Percentiles rank a stretch among this genome's conserved stretches.
phyloP scores from a whole-genome alignment of 2,888 invertebrate genomes.

The Eupsilia transversa region DNA sequence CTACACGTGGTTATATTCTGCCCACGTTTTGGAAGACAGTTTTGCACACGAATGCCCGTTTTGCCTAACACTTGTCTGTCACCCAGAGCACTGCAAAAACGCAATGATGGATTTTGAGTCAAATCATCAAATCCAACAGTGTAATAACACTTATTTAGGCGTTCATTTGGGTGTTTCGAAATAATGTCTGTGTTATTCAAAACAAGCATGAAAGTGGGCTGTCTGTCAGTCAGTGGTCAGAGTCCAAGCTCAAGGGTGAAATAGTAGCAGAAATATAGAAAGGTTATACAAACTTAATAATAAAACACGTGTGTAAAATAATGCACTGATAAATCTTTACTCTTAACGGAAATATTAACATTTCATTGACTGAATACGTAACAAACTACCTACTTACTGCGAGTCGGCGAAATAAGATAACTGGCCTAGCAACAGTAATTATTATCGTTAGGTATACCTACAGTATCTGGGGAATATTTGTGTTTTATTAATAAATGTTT shows the following conservation, averaged over 20 bases:
- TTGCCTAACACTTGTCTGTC: too few relatives aligned
- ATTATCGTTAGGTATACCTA: conserved; percentile 8
- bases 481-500: conserved; percentile 15
- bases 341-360: conserved; percentile 12
- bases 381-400: conserved; percentile 1
- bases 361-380: conserved; percentile 30
- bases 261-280: not conserved
- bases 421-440: conserved; percentile 37
- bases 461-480: conserved; percentile 1
- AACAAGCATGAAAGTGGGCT: not conserved
- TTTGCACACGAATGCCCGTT: too few relatives aligned
- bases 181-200: too few relatives aligned
- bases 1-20: too few relatives aligned
- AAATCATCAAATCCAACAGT: too few relatives aligned
- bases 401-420: conserved; percentile 29
- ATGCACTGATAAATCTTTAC: conserved; percentile 43
- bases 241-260: not conserved
- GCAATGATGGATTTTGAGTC: too few relatives aligned
- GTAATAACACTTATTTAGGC: too few relatives aligned
- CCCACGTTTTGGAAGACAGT: too few relatives aligned
- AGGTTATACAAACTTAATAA: conserved; percentile 13
- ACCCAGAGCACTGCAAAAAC: too few relatives aligned
- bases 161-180: too few relatives aligned
- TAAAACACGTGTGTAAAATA: conserved; percentile 1
- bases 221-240: not conserved